Evolutionary conservation across 2,113 vertebrate genomes (phyloP), one percentile per base, ranked within the genome.

Genomic region (human): DNA sequence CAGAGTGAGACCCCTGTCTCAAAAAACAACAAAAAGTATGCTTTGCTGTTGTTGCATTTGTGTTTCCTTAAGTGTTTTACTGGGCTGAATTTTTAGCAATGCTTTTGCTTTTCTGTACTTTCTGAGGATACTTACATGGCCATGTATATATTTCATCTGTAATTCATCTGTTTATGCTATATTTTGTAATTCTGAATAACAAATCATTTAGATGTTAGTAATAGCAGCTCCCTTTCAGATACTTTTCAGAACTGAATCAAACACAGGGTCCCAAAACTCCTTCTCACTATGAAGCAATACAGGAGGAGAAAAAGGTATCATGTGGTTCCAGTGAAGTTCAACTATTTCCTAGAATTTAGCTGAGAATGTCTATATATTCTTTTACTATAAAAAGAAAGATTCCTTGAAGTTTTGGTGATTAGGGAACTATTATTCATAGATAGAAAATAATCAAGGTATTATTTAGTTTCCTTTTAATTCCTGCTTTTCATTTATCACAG

Each of bases 71-170:
- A 35, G 73, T 87, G 82, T 80, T 76, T 78, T 50, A n/a, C 57
- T 48, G 83, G 52, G n/a, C 52, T 93, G 27, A 57, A 17, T 85
- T 94, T 95, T 88, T 48, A 94, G 61, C 91, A 81, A 64, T 72
- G 20, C 11, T 80, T 12, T 76, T 79, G 72, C 50, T 93, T 78
- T 18, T 83, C 75, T 87, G 64, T 66, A 7, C n/a, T 91, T 83
- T 61, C 57, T 32, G 14, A 93, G 50, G 55, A 86, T n/a, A 6
- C 68, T 92, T 64, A 70, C 17, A 50, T 72, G 72, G 30, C 45
- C 92, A 13, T 70, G 18, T 57, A 11, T 86, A 12, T 78, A 27
- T 72, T 75, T 50, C 38, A 38, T 82, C 45, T 80, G 0, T 84
- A 86, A 45, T 68, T 72, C 64, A 61, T 73, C 73, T 89, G 2